Evolutionary conservation across 1,140 invertebrate species (phyloP).

Genomic region (Venustaconcha ellipsiformis): DNA sequence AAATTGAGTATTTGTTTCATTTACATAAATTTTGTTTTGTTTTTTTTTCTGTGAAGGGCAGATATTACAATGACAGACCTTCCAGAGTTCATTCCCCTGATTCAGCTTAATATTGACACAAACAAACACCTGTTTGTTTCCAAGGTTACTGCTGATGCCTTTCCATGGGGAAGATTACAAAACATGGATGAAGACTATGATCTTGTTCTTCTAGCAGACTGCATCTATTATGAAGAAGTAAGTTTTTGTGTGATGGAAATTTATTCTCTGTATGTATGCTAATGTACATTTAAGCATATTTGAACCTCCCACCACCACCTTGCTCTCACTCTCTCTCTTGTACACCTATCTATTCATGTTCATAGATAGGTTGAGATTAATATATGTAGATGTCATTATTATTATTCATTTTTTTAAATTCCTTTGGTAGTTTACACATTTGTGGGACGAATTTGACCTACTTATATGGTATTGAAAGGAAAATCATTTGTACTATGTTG

Average conservation of each 20-base stretch:
- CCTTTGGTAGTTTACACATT: too few species aligned
- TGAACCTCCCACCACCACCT: too few species aligned
- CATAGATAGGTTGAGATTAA: not conserved
- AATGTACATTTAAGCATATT: too few species aligned
- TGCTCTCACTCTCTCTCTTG: too few species aligned
- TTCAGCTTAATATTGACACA: conserved; percentile 76
- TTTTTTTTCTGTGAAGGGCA: conserved; percentile 74
- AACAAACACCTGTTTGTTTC: conserved; percentile 75
- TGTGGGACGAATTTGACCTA: too few species aligned
- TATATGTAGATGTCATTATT: too few species aligned
- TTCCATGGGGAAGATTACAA: conserved; percentile 14
- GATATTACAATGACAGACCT: conserved; percentile 80
- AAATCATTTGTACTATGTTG: too few species aligned
- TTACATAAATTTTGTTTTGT: not conserved
- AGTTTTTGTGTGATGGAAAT: not conserved
- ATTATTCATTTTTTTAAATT: too few species aligned
- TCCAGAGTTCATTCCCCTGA: conserved; percentile 75
- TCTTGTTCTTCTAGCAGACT: conserved; percentile 79
- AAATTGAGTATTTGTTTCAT: too few species aligned
- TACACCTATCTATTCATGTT: not conserved
- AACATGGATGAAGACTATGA: conserved; percentile 70
- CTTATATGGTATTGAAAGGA: too few species aligned
- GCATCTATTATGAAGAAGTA: conserved; percentile 74
- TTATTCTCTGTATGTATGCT: not conserved
- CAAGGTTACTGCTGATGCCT: conserved; percentile 57